These are phyloP conservation scores for Thysanoteuthis rhombus DNA, from an alignment of 2,888 invertebrate genomes.

Conservation along the genomic window DNA sequence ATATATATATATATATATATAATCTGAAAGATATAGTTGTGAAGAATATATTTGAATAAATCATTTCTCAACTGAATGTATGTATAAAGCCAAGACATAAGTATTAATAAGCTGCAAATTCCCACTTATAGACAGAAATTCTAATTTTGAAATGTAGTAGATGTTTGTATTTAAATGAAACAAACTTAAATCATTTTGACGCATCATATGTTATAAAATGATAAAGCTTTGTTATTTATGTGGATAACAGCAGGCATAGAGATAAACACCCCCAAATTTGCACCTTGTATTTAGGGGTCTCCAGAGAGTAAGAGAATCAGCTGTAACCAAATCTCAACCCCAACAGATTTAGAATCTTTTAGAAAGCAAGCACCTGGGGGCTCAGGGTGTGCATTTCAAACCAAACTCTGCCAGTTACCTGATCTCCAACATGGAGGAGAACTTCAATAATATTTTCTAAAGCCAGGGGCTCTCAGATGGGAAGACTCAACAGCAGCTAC, in stretches of 20 bases:
- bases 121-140: too few relatives aligned
- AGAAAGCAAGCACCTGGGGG: slow-evolving; percentile 1
- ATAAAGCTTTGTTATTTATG: too few relatives aligned
- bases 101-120: too few relatives aligned
- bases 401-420: background rate
- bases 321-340: background rate
- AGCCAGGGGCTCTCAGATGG: background rate
- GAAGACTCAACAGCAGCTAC: background rate
- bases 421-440: background rate
- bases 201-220: too few relatives aligned
- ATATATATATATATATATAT: too few relatives aligned
- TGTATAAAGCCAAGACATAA: too few relatives aligned
- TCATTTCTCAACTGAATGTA: too few relatives aligned
- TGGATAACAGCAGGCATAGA: background rate
- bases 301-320: background rate
- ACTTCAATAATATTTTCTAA: background rate
- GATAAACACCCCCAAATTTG: background rate
- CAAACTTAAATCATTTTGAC: background rate
- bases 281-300: background rate
- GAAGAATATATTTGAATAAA: too few relatives aligned
- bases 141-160: background rate
- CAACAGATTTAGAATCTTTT: slow-evolving; percentile 1
- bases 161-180: background rate
- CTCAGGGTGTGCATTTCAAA: background rate
- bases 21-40: too few relatives aligned